A percentile compares a stretch with the other conserved stretches of the same genome.
Evolutionary conservation across 2,888 invertebrate genomes (phyloP).

Genomic region (Congeria kusceri): DNA sequence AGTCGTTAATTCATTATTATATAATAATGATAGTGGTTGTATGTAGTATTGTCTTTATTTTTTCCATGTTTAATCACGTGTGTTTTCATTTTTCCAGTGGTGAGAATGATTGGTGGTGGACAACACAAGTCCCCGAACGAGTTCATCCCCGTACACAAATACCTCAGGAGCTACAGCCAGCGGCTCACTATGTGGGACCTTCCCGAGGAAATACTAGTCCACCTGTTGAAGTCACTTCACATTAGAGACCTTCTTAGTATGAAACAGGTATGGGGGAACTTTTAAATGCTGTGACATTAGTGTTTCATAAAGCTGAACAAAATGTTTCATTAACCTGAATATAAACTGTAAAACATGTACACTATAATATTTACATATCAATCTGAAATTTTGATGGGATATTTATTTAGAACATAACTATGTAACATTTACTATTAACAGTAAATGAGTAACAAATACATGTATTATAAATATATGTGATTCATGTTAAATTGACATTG

Average conservation of each 20-base stretch:
- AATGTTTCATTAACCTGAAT: neutral
- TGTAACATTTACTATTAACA: too few species aligned
- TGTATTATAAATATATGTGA: too few species aligned
- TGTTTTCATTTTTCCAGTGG: slow-evolving; percentile 64
- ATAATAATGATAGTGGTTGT: too few species aligned
- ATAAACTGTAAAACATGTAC: neutral
- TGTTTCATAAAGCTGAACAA: neutral
- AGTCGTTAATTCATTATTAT: too few species aligned
- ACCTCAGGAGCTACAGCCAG: slow-evolving; percentile 66
- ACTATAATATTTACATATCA: neutral
- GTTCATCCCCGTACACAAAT: slow-evolving; percentile 75
- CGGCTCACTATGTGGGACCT: slow-evolving; percentile 80
- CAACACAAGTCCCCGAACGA: slow-evolving; percentile 72
- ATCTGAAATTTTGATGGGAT: neutral
- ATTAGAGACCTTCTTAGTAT: slow-evolving; percentile 81
- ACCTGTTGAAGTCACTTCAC: slow-evolving; percentile 78
- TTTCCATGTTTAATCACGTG: too few species aligned
- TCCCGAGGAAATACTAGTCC: slow-evolving; percentile 80
- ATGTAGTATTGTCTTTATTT: too few species aligned
- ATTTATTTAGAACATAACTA: neutral
- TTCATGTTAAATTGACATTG: too few species aligned
- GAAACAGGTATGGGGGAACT: slow-evolving; percentile 72
- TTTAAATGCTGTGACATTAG: neutral
- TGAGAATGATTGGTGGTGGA: slow-evolving; percentile 69
- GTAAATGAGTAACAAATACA: too few species aligned